These are phyloP conservation scores for Rhinoptilus africanus DNA, from an alignment of 2,113 vertebrate genomes.

Conservation along the genomic window DNA sequence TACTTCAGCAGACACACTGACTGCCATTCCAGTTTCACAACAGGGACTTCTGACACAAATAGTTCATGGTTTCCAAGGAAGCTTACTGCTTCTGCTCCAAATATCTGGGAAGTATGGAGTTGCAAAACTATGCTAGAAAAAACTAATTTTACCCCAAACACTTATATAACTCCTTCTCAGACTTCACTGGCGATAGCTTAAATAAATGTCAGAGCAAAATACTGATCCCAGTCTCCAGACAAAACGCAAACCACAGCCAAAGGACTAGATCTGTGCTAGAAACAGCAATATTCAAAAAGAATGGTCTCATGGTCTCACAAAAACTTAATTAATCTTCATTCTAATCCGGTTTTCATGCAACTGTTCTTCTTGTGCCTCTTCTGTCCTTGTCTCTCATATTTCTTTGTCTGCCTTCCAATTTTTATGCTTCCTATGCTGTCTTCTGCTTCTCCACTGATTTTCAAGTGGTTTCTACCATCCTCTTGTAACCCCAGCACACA, in stretches of 20 bases:
- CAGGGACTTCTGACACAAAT: not conserved
- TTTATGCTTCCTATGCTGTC: not conserved
- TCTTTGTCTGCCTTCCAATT: not conserved
- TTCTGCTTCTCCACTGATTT: not conserved
- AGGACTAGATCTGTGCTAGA: not conserved
- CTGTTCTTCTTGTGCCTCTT: not conserved
- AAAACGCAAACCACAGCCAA: not conserved
- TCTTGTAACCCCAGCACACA: not conserved
- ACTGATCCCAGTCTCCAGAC: not conserved
- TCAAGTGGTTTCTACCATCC: not conserved
- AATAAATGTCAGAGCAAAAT: not conserved
- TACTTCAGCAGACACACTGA: not conserved
- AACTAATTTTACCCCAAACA: not conserved
- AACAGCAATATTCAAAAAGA: not conserved
- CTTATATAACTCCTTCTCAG: not conserved
- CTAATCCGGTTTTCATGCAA: not conserved
- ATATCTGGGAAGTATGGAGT: not conserved
- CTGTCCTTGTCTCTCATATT: not conserved
- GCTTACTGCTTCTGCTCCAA: not conserved
- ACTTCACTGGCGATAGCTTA: not conserved
- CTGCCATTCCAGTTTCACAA: not conserved
- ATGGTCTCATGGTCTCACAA: not conserved
- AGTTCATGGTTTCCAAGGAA: constrained; percentile 26
- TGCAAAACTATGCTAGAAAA: not conserved
- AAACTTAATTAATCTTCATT: not conserved